Percentiles rank a stretch among this genome's conserved stretches.
Conservation (phyloP, 2,888 invertebrate genomes). For the Scrobipalpa costella region DNA sequence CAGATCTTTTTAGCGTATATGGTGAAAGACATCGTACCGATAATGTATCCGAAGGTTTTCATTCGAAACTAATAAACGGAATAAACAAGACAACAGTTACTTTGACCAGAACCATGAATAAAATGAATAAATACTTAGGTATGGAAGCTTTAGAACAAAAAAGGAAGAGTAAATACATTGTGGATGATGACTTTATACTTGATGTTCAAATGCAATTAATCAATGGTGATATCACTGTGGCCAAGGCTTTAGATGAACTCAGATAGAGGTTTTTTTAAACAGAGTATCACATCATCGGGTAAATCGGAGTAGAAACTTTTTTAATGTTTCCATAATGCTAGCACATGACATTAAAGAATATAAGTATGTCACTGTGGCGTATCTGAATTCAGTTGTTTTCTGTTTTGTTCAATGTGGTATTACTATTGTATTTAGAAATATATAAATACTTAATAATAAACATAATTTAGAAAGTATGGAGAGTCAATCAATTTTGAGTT, state of each 20-base stretch:
- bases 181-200: constrained; percentile 5
- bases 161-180: constrained; percentile 2
- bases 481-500: no score
- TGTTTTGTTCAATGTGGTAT: no score
- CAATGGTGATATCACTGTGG: constrained; percentile 5
- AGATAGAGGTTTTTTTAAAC: constrained; percentile 8
- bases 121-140: constrained; percentile 10
- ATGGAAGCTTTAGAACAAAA: constrained; percentile 10
- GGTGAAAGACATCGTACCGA: constrained; percentile 30
- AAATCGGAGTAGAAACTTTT: no score
- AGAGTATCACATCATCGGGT: no score
- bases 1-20: constrained; percentile 31
- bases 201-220: constrained; percentile 8
- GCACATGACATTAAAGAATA: no score
- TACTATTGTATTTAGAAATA: no score
- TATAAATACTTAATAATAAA: no score
- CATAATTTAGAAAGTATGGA: no score
- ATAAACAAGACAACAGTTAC: constrained; percentile 25
- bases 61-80: constrained; percentile 30
- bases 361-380: no score
- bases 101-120: constrained; percentile 10
- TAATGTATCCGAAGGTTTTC: constrained; percentile 31
- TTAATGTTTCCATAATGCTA: no score
- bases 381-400: no score
- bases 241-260: constrained; percentile 10